Evolutionary conservation across 2,888 invertebrate species (phyloP), one percentile per base, ranked within the genome.

Genomic region (Campopleginae sp.): DNA sequence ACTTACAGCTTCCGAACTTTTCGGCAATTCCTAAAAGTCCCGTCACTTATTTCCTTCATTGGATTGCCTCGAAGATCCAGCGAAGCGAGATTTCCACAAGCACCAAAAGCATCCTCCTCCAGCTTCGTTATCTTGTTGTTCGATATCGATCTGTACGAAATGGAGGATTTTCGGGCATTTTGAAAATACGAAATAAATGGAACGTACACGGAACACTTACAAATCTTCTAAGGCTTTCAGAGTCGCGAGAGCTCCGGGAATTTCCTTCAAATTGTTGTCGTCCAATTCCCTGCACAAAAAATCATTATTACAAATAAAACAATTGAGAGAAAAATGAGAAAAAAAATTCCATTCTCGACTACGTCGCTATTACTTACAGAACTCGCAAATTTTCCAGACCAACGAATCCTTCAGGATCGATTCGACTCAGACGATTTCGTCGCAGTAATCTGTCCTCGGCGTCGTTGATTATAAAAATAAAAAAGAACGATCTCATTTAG

Each of bases 341-440:
- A n/a, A 19, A 4, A 27, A 23, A 46, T 7, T n/a, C 0, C 10
- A 8, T 14, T 10, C 33, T 14, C 48, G 31, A 48, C 19, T 14
- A n/a, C n/a, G n/a, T n/a, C n/a, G 8, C n/a, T 5, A 66, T 88
- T 95, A 97, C 98, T 98, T 95, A 98, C 98, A 98, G 94, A 89
- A 98, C 96, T 94, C 96, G 95, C 87, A 99, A 95, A 88, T 96
- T 96, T 84, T 96, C 96, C 90, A 98, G 95, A 94, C 97, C 96
- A 89, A 95, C 94, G 94, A 99, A 98, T 81, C 98, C 97, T 89
- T 96, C 95, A 89, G 96, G 96, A 89, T 97, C 96, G 91, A 99
- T 97, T 92, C 95, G 94, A 87, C 95, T 95, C 93, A 99, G 97
- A 94, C 96, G 96, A 95, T 99, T 99, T 92, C 97, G 95, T 93